Evolutionary conservation across 1,140 invertebrate genomes (phyloP), one percentile per base, ranked within the genome.

Genomic region (Cyclina sinensis): DNA sequence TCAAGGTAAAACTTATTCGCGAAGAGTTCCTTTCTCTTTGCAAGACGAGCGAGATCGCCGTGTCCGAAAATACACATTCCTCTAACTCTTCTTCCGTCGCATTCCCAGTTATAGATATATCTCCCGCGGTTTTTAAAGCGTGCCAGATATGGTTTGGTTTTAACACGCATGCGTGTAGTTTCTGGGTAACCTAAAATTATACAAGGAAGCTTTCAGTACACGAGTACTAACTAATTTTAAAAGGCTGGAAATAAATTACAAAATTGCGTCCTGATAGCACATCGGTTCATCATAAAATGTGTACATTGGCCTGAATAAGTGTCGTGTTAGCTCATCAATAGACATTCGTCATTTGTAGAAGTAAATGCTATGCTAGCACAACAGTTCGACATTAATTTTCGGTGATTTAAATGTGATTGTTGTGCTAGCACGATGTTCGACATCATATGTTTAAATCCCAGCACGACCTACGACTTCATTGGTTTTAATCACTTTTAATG

Each of bases 1-100:
- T 91, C 30, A 0, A 74, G 18, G 37, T 86, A 83, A 46, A 92
- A 93, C 74, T 93, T 93, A 65, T 93, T 93, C 43, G 83, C 92
- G 74, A 93, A 93, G 9, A 92, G 51, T 88, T 92, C 91, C 27
- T 59, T 46, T 24, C 91, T 78, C 18, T 37, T 57, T 1, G 74
- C 39, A 24, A 93, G 70, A 9, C 51, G 35, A 7, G 86, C 81
- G 0, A 94, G 76, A 85, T 93, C 90, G 24, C 83, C 89, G 18
- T 91, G 62, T 16, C 90, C 89, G 43, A 91, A 88, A 16, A 93
- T 89, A 79, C 93, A 93, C 14, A 93, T 89, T 18, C 46, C 76
- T n/a, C 91, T 70, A 3, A 93, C 89, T 0, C 65, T 59, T 48
- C 51, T 82, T 5, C 91, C 91, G 27, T 82, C 18, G 68, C 92